These are phyloP conservation scores for Toxotes jaculatrix DNA, from an alignment of 2,113 vertebrate species.

Conservation along the genomic window DNA sequence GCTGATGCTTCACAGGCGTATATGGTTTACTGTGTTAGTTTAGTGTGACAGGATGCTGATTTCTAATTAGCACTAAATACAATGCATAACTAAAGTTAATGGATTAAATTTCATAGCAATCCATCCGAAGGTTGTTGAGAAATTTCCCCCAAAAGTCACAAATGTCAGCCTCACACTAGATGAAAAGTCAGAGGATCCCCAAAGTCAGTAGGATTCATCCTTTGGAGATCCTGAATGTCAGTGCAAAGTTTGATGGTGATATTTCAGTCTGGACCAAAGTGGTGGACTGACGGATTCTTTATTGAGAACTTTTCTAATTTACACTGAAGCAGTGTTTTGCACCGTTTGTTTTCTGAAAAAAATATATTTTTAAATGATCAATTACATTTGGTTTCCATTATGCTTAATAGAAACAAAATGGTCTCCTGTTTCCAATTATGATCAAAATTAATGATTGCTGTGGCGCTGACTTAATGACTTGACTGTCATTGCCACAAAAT, in stretches of 20 bases:
- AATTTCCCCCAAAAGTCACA: no score
- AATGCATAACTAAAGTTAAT: background rate
- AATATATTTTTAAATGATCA: background rate
- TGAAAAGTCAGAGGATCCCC: no score
- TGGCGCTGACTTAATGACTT: background rate
- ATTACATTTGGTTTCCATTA: background rate
- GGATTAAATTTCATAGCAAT: background rate
- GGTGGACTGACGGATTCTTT: no score
- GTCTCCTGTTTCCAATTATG: background rate
- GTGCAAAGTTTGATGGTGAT: no score
- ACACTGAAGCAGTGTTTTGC: background rate
- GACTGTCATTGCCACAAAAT: slow-evolving; percentile 1
- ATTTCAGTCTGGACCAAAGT: no score
- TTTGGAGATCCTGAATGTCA: no score
- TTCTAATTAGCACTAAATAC: background rate
- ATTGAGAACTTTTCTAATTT: background rate
- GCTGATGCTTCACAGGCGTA: no score
- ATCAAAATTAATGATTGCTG: background rate
- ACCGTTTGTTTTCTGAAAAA: background rate
- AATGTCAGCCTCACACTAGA: no score
- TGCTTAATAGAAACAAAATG: background rate
- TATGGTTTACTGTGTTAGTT: background rate
- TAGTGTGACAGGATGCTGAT: background rate
- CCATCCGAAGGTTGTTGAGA: background rate
- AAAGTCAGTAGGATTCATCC: no score